Conservation (phyloP, 2,797 vertebrate species). For the Labroides dimidiatus region DNA sequence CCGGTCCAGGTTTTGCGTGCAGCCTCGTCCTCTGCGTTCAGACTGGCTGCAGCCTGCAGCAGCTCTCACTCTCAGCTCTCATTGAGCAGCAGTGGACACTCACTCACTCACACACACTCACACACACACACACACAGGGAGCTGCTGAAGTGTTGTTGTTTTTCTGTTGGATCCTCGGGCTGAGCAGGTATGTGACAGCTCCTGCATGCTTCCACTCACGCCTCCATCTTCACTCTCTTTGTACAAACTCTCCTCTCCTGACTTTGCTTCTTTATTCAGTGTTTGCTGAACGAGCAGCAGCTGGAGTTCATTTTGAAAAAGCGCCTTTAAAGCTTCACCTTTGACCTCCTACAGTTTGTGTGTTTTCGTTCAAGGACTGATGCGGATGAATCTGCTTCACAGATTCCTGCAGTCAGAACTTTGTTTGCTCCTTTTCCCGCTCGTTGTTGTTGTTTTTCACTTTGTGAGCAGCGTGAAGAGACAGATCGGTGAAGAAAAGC, state of each 20-base stretch:
- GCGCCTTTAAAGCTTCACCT: neutral
- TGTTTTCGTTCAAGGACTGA: no score
- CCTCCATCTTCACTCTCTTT: neutral
- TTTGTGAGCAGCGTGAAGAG: neutral
- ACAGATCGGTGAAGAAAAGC: no score
- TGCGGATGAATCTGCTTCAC: neutral
- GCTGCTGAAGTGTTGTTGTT: neutral
- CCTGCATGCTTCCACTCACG: neutral
- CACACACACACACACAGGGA: neutral
- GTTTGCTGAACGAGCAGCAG: neutral
- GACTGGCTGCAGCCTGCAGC: constrained; percentile 21
- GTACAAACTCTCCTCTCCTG: no score
- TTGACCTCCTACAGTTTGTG: neutral
- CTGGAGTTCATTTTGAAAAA: constrained; percentile 10
- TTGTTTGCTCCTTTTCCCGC: no score
- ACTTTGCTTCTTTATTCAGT: neutral
- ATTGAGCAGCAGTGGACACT: constrained; percentile 19
- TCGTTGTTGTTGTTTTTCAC: neutral
- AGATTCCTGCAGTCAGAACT: neutral
- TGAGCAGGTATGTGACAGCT: constrained; percentile 43
- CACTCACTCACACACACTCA: neutral
- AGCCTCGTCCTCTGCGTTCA: neutral
- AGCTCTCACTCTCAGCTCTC: constrained; percentile 2
- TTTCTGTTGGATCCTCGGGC: constrained; percentile 8
- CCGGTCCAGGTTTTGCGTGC: constrained; percentile 25